These are phyloP conservation scores for Helogale parvula DNA, from an alignment of 2,113 vertebrate species.

Conservation along the genomic window DNA sequence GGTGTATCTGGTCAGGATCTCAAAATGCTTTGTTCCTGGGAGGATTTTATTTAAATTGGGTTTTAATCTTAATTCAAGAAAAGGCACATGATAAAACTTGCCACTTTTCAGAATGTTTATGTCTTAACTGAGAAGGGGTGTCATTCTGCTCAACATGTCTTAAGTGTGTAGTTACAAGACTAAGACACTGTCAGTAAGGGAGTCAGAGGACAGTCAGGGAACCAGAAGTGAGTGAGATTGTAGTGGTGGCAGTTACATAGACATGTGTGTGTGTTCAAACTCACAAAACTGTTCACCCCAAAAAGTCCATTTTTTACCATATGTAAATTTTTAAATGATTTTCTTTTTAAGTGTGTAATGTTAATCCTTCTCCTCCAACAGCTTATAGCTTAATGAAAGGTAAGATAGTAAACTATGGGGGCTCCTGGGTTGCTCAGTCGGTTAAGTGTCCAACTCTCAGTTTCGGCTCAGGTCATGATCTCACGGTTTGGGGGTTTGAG, in stretches of 20 bases:
- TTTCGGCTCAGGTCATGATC: no score
- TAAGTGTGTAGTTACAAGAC: not conserved
- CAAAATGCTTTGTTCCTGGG: not conserved
- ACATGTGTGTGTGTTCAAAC: not conserved
- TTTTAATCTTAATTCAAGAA: constrained; percentile 9
- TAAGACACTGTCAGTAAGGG: not conserved
- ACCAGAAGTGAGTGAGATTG: not conserved
- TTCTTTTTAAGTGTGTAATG: not conserved
- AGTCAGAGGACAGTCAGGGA: no score
- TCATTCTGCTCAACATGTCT: not conserved
- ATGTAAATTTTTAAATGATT: not conserved
- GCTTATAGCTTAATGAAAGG: not conserved
- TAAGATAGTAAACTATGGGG: not conserved
- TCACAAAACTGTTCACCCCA: not conserved
- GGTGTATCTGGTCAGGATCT: constrained; percentile 11
- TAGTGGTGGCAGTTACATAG: not conserved
- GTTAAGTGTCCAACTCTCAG: no score
- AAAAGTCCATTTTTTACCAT: not conserved
- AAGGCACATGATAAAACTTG: not conserved
- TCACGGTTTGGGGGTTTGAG: no score
- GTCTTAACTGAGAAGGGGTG: not conserved
- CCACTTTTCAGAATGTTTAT: not conserved
- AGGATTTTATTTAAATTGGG: not conserved
- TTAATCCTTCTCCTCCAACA: not conserved
- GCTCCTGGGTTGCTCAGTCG: no score